phyloP scores from a whole-genome alignment of 2,113 vertebrate species.

The Microcebus tavaratra region DNA sequence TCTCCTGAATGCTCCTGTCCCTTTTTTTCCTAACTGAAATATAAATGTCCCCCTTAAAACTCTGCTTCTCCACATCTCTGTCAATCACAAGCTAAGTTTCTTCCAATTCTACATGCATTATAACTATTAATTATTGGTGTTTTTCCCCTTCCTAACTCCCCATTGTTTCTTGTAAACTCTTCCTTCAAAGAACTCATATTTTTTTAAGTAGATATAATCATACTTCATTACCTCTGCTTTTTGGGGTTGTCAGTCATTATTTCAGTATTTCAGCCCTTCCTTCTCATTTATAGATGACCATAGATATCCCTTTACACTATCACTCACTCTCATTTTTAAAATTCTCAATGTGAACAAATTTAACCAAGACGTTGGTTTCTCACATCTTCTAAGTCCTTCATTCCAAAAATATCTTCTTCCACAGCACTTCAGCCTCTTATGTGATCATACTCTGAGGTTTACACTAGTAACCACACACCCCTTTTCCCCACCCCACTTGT shows the following conservation, averaged over 20 bases:
- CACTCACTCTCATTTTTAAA: not conserved
- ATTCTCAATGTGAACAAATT: not conserved
- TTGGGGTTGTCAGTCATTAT: not conserved
- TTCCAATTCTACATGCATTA: not conserved
- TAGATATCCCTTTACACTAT: not conserved
- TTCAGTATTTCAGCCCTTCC: not conserved
- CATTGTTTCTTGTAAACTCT: not conserved
- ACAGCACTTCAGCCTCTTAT: not conserved
- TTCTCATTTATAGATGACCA: not conserved
- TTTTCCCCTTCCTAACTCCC: not conserved
- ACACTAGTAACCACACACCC: not conserved
- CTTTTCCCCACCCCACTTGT: not conserved
- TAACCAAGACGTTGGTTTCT: not conserved
- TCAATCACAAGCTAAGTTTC: not conserved
- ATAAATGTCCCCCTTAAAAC: not conserved
- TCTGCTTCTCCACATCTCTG: not conserved
- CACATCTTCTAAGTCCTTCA: not conserved
- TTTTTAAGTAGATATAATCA: not conserved
- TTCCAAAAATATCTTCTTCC: not conserved
- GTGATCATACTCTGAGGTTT: not conserved
- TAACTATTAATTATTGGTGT: not conserved
- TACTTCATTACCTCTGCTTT: not conserved
- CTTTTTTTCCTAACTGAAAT: not conserved
- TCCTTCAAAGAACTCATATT: not conserved
- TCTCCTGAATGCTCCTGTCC: not conserved